Evolutionary conservation across 92 coral and sea anemone species (phyloP), one percentile per base, ranked within the genome.

Genomic region (Palythoa grandis): DNA sequence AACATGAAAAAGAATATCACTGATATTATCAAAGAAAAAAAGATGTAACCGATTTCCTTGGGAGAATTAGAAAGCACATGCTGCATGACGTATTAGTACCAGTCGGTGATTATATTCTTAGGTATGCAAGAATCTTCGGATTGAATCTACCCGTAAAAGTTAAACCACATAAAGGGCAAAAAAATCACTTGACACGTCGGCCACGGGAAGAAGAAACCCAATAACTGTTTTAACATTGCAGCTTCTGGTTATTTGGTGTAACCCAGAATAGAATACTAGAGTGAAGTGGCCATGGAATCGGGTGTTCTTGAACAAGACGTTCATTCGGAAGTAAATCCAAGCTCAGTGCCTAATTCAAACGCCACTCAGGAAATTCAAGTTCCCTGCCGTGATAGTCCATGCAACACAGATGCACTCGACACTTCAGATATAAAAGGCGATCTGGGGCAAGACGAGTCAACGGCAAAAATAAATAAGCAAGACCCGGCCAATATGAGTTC

Each of bases 251-350:
- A 43, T 17, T 52, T 52, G 63, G 52, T 40, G 15, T 20, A 65
- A n/a, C 9, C 25, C 6, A 35, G 56, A 60, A 22, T 15, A 24
- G 47, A 60, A 78, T 10, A 7, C 23, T 29, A 58, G 53, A 80
- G 53, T 80, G 20, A 13, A 48, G 19, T 14, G 74, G 65, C 60
- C 3, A 80, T 80, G 85, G 85, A 80, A 38, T 61, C 72, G 14
- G 47, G 24, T 39, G 13, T 52, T 50, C 56, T 43, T 63, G 74
- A 66, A 80, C 61, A 80, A 40, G 63, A 12, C 19, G 22, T 13
- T 8, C 38, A 66, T 23, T 66, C 47, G 13, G 60, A 80, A 43
- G 43, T 47, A 22, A 20, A 80, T 13, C 54, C 73, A 4, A 25
- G 7, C 39, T 20, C 40, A 20, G 19, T 23, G 7, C 20, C 79